Base-by-base conservation (phyloP, 1,140 invertebrate genomes). In the Nephila pilipes region DNA sequence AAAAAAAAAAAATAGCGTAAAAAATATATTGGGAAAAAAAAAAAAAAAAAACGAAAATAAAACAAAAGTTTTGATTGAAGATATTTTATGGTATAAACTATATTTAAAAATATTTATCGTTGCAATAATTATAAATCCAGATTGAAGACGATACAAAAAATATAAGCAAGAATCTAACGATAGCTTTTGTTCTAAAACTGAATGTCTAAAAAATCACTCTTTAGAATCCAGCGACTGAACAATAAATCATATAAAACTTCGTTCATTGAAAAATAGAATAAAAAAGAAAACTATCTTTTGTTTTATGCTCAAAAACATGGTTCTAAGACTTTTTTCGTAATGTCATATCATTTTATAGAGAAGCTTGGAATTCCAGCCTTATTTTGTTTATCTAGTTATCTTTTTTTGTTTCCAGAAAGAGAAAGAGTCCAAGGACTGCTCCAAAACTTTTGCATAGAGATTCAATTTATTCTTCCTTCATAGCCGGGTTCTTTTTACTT, bases 401-500 rank as follows among this genome's bases (percentile, higher is more conserved):
- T 25, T 25, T 14, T 75, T 54, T 81, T 38, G 29, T 80, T 81
- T 81, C 25, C 54, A 5, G 22, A 20, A 2, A 25, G 5, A 14
- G 22, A 10, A 22, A 81, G 38, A 54, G 38, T 29, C 22, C 38
- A 81, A 46, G 80, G 54, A 8, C 10, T 54, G 8, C 22, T 54
- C 8, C 46, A 46, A 18, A 55, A 81, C 38, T 81, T 81, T 81
- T 81, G 80, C 80, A 81, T 81, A 81, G 36, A 81, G n/a, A 81
- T 81, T 81, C 80, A 81, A 81, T 81, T 81, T 81, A 81, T 81
- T 81, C 46, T 32, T 75, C 14, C 69, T 75, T 20, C 29, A 75
- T 46, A 60, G 32, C 69, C 16, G 69, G 69, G 32, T 75, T 75
- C 69, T 75, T 75, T 69, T 36, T 75, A 32, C 29, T 75, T 75